Base-by-base conservation (phyloP, 1,140 invertebrate genomes). In the Apis cerana region DNA sequence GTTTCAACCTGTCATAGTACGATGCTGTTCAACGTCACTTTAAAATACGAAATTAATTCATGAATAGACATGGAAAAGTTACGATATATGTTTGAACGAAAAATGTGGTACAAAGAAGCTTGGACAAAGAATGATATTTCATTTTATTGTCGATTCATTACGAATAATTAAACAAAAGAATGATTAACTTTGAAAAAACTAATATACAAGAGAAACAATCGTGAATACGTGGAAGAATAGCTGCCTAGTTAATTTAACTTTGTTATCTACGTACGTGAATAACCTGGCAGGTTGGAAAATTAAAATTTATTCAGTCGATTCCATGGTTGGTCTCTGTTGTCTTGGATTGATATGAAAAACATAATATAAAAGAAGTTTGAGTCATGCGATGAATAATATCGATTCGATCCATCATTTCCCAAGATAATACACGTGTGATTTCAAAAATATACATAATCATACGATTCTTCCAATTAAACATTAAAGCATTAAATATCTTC, bases 251-350 rank as follows among this genome's bases (percentile, higher is more conserved):
- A 59, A 59, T 59, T 59, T 59, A 59, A 59, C 21, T 59, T 59
- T 59, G 58, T 59, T 59, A 59, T n/a, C 58, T 59, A 21, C 58
- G 11, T 59, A 43, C 43, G 33, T n/a, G 33, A 58, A 74, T 74
- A 54, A n/a, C 43, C 71, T 43, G 21, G 12, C 43, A 21, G 48
- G 15, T 48, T 59, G 23, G 61, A 76, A 54, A 65, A 76, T 64
- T 50, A 76, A 76, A 76, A 76, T 76, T 76, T 76, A 76, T 76
- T 76, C 74, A 52, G 74, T 62, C 74, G 59, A 27, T 65, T 76
- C 74, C 27, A 21, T 19, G 27, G 17, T 1, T 23, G 61, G n/a
- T n/a, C 33, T 74, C 15, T 23, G 23, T 5, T 43, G n/a, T 19
- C 43, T 50, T 54, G 50, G 75, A 21, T 12, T 21, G 9, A 17